phyloP scores from a whole-genome alignment of 2,113 vertebrate species.

The Isurus oxyrinchus region DNA sequence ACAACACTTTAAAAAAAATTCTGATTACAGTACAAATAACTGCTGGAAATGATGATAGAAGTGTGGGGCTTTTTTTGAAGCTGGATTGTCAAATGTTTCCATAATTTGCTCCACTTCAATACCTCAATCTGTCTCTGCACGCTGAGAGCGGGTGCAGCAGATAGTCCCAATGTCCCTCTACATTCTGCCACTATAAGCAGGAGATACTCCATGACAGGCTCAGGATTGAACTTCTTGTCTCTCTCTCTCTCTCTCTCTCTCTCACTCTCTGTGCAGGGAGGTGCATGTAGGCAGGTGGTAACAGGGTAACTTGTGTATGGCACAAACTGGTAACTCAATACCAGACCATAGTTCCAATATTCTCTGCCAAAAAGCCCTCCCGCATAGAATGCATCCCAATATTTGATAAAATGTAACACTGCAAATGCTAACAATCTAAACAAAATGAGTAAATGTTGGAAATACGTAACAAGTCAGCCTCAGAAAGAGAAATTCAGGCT shows the following conservation, averaged over 20 bases:
- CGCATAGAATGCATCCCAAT: neutral
- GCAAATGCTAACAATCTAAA: neutral
- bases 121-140: neutral
- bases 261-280: neutral
- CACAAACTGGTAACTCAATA: neutral
- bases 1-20: no score
- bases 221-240: neutral
- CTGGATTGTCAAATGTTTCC: neutral
- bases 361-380: neutral
- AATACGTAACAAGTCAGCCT: neutral
- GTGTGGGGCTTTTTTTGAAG: neutral
- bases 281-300: neutral
- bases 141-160: neutral
- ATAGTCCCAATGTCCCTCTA: neutral
- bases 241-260: neutral
- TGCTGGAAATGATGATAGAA: neutral
- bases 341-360: neutral
- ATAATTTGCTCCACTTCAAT: neutral
- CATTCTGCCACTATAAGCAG: neutral
- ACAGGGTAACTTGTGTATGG: neutral
- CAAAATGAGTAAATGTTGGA: neutral
- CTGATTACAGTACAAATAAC: no score
- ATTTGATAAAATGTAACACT: neutral
- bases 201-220: neutral
- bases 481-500: neutral